Evolutionary conservation across 2,888 invertebrate genomes (phyloP).

Genomic region (Boloria euphrosyne): DNA sequence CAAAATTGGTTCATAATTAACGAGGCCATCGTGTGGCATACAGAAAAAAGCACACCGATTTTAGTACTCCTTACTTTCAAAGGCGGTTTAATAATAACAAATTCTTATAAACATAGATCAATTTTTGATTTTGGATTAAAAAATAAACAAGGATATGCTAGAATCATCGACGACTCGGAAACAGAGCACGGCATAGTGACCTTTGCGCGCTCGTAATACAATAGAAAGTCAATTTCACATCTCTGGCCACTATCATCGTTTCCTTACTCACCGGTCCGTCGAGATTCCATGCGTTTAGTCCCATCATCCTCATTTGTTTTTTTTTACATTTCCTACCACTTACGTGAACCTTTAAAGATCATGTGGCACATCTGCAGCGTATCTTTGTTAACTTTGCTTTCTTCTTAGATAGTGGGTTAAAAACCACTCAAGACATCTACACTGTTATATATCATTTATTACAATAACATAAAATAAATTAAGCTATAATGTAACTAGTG

Average conservation of each 20-base stretch:
- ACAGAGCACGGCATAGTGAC: conserved; percentile 28
- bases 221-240: conserved; percentile 41
- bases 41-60: too few species aligned
- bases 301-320: conserved; percentile 18
- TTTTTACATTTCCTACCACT: conserved; percentile 21
- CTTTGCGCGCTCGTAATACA: conserved; percentile 33
- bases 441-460: too few species aligned
- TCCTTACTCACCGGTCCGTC: conserved; percentile 40
- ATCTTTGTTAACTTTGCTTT: too few species aligned
- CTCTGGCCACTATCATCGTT: conserved; percentile 28
- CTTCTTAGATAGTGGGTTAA: too few species aligned
- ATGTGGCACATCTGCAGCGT: background rate
- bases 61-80: too few species aligned
- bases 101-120: background rate
- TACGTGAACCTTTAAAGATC: background rate
- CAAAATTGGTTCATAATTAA: too few species aligned
- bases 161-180: conserved; percentile 9
- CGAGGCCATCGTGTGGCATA: too few species aligned
- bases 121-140: background rate
- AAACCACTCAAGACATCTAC: too few species aligned
- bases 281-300: conserved; percentile 36
- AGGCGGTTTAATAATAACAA: too few species aligned
- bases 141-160: conserved; percentile 12
- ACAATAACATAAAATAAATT: too few species aligned
- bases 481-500: too few species aligned